phyloP scores from a whole-genome alignment of 2,888 invertebrate species.

The Pollenia angustigena region DNA sequence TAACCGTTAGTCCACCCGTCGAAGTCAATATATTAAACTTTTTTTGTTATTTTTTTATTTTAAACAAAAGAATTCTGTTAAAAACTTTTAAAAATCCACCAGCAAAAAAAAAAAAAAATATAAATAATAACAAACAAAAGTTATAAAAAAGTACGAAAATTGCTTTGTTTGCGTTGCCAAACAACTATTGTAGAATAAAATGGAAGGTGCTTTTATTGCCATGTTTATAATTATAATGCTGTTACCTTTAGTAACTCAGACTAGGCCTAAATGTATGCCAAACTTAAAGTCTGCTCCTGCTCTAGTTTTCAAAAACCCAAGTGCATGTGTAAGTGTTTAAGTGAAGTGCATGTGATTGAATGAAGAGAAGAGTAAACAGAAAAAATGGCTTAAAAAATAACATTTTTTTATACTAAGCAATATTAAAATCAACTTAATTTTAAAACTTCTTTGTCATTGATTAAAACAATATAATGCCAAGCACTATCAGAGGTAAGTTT shows the following conservation, averaged over 20 bases:
- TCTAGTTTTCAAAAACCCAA: constrained; percentile 40
- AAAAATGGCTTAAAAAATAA: constrained; percentile 7
- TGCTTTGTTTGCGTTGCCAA: background rate
- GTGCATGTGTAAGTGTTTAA: constrained; percentile 23
- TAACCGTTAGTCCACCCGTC: constrained; percentile 72
- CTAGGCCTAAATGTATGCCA: constrained; percentile 62
- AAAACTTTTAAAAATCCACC: constrained; percentile 3
- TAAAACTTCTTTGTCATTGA: constrained; percentile 56
- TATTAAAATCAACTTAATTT: background rate
- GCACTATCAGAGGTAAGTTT: constrained; percentile 83
- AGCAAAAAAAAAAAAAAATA: background rate
- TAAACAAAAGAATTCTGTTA: constrained; percentile 43
- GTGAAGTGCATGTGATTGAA: background rate
- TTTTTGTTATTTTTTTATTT: constrained; percentile 30
- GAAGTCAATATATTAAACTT: constrained; percentile 60
- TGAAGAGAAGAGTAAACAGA: constrained; percentile 38
- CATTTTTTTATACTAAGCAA: background rate
- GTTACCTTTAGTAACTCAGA: constrained; percentile 45
- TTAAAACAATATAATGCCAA: constrained; percentile 81
- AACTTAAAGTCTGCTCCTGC: constrained; percentile 18
- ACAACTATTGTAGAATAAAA: constrained; percentile 9
- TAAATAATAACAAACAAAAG: constrained; percentile 10
- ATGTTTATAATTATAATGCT: constrained; percentile 46
- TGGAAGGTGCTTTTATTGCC: constrained; percentile 43
- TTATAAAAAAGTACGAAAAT: constrained; percentile 14